phyloP scores from a whole-genome alignment of 2,797 vertebrate species.

The Falco rusticolus region DNA sequence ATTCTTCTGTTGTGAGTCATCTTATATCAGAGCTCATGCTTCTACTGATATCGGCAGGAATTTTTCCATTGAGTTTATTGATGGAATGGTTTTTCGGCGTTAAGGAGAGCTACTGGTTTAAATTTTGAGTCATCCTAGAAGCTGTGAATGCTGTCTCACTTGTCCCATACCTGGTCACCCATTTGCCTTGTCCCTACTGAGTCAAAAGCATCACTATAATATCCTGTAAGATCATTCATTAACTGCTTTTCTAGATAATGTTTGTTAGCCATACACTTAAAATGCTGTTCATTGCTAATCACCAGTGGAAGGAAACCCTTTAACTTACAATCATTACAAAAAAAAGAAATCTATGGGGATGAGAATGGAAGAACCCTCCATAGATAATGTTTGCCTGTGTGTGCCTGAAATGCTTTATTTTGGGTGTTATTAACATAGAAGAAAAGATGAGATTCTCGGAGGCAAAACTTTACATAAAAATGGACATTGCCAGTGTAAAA shows the following conservation, averaged over 20 bases:
- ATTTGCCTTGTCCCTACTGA: background rate
- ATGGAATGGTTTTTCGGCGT: background rate
- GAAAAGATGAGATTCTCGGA: background rate
- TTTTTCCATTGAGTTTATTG: background rate
- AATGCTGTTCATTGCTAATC: background rate
- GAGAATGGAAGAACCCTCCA: background rate
- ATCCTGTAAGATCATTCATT: background rate
- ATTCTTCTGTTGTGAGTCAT: constrained; percentile 48
- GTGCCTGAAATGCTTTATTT: background rate
- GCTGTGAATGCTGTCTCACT: background rate
- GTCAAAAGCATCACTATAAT: background rate
- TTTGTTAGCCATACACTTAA: background rate
- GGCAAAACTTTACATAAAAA: background rate
- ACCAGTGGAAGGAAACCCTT: background rate
- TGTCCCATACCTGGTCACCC: background rate
- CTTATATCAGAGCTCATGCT: background rate
- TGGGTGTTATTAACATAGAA: background rate
- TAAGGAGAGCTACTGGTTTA: background rate
- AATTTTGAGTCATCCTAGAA: background rate
- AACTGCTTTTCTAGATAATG: background rate
- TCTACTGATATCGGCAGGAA: background rate
- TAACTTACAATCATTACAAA: background rate
- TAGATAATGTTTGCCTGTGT: background rate
- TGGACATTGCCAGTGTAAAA: background rate
- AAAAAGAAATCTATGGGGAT: too few species aligned